Evolutionary conservation across 2,888 invertebrate genomes (phyloP).

Genomic region (Lypha dubia): DNA sequence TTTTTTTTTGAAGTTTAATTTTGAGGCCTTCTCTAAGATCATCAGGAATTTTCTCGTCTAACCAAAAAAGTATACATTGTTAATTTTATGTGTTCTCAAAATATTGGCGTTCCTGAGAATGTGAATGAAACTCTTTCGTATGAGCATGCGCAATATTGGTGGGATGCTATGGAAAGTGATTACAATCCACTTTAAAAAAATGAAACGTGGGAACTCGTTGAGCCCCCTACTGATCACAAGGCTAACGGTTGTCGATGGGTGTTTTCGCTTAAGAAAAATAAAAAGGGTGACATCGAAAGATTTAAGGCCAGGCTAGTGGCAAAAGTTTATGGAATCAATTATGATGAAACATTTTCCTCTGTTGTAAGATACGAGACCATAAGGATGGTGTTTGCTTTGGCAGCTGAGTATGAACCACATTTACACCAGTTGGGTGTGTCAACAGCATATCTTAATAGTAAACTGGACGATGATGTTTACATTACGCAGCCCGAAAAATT

Average conservation of each 20-base stretch:
- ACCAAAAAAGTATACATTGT: no score
- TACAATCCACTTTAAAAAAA: not conserved
- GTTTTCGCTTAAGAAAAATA: not conserved
- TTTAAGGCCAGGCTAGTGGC: not conserved
- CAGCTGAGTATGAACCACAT: not conserved
- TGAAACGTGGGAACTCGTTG: not conserved
- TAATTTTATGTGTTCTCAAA: not conserved
- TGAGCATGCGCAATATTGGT: not conserved
- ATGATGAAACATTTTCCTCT: not conserved
- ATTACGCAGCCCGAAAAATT: not conserved
- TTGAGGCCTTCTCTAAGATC: no score
- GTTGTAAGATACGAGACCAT: not conserved
- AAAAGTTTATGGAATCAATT: not conserved
- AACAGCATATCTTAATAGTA: not conserved
- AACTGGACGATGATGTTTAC: not conserved
- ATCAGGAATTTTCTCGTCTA: no score
- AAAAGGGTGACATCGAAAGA: not conserved
- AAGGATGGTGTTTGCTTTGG: not conserved
- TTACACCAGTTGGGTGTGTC: not conserved
- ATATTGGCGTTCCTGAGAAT: not conserved
- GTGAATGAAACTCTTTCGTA: not conserved
- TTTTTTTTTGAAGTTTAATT: no score
- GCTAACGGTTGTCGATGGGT: not conserved
- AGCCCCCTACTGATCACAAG: not conserved
- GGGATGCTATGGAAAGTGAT: slow-evolving; percentile 1